Percentiles rank a stretch among this genome's conserved stretches.
Conservation (phyloP, 2,888 invertebrate genomes). For the Gortyna flavago region DNA sequence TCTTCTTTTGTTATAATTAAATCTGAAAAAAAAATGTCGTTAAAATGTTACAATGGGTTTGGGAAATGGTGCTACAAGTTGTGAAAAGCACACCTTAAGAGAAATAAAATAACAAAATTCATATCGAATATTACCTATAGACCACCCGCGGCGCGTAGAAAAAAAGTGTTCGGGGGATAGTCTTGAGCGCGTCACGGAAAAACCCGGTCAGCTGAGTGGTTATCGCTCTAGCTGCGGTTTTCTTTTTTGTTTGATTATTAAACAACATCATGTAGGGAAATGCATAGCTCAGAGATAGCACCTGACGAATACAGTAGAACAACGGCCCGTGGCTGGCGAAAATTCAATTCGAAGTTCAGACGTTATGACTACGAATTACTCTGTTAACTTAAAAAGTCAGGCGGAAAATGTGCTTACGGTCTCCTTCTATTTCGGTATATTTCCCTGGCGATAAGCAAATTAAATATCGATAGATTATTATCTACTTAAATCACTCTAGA, state of each 20-base stretch:
- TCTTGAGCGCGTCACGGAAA: no score
- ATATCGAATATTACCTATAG: not conserved
- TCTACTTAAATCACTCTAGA: no score
- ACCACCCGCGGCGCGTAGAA: no score
- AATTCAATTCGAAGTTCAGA: not conserved
- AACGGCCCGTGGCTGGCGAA: not conserved
- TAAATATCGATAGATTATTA: not conserved
- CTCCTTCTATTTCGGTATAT: not conserved
- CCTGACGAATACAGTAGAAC: not conserved
- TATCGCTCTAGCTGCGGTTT: not conserved
- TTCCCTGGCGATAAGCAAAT: not conserved
- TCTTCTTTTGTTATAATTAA: slow-evolving; percentile 32
- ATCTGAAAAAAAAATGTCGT: slow-evolving; percentile 17
- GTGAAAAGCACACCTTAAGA: not conserved
- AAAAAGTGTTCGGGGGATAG: no score
- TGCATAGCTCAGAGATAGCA: not conserved
- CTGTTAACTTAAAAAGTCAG: not conserved
- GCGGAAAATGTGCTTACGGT: not conserved
- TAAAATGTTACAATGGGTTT: slow-evolving; percentile 30
- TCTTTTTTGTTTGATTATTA: no score
- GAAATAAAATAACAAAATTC: not conserved
- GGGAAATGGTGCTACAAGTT: slow-evolving; percentile 7
- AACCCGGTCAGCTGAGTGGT: no score
- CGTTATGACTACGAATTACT: not conserved
- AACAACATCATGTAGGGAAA: not conserved